Percentiles rank a stretch among this genome's conserved stretches.
Evolutionary conservation across 2,113 vertebrate species (phyloP).

Genomic region (Chamaetylas fuelleborni): DNA sequence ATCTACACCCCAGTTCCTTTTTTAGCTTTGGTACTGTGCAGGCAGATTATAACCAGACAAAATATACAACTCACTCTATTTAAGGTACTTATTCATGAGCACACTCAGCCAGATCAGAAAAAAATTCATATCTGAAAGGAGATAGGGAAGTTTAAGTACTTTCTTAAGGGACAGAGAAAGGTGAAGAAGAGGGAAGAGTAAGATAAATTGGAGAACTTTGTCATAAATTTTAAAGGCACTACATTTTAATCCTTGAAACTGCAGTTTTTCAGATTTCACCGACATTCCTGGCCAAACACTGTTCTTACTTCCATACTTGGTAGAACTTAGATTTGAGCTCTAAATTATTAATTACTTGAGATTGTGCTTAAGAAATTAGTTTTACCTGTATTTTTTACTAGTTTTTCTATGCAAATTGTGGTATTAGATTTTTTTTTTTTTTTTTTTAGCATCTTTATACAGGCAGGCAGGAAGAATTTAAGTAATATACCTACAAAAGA

Average conservation of each 20-base stretch:
- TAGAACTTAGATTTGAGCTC: not conserved
- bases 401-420: not conserved
- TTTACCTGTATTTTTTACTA: not conserved
- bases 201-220: not conserved
- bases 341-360: not conserved
- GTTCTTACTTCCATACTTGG: not conserved
- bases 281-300: not conserved
- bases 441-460: not conserved
- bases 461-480: not conserved
- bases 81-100: not conserved
- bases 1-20: not conserved
- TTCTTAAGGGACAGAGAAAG: not conserved
- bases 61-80: not conserved
- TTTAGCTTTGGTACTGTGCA: not conserved
- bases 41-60: not conserved
- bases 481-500: not conserved
- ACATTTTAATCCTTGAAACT: not conserved
- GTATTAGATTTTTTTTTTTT: not conserved
- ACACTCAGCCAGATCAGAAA: not conserved
- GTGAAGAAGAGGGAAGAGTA: not conserved
- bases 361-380: not conserved
- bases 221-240: not conserved
- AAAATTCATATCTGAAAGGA: not conserved
- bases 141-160: not conserved
- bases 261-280: not conserved